A percentile compares a stretch with the other conserved stretches of the same genome.
phyloP scores from a whole-genome alignment of 2,888 invertebrate species.

The Oscheius sp. region DNA sequence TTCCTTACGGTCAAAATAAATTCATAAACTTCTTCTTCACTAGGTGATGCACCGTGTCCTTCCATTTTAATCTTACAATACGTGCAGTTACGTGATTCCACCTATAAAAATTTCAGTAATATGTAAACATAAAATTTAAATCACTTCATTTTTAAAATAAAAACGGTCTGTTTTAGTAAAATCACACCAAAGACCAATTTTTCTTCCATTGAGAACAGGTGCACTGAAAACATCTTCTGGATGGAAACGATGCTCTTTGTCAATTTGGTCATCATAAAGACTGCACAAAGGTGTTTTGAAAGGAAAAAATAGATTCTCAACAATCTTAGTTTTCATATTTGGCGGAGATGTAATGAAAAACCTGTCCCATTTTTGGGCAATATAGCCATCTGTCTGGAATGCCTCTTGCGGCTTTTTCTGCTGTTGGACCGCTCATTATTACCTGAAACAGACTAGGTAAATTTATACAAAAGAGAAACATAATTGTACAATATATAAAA shows the following conservation, averaged over 20 bases:
- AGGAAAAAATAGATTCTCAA: slow-evolving; percentile 86
- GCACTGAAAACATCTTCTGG: slow-evolving; percentile 85
- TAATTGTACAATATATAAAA: no score
- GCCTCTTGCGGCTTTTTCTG: slow-evolving; percentile 58
- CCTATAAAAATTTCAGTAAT: slow-evolving; percentile 36
- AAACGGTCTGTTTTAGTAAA: slow-evolving; percentile 93
- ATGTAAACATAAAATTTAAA: neutral
- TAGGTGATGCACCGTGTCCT: slow-evolving; percentile 89
- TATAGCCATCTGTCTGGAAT: slow-evolving; percentile 76
- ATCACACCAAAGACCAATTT: slow-evolving; percentile 94
- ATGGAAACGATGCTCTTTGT: slow-evolving; percentile 83
- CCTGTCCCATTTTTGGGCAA: slow-evolving; percentile 76
- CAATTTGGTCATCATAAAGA: slow-evolving; percentile 86
- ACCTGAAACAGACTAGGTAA: neutral
- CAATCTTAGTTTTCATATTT: slow-evolving; percentile 36
- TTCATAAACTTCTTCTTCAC: slow-evolving; percentile 84
- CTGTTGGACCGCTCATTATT: slow-evolving; percentile 44
- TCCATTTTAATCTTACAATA: slow-evolving; percentile 81
- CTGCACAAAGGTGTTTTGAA: slow-evolving; percentile 92
- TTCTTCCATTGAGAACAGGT: slow-evolving; percentile 75
- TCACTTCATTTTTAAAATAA: slow-evolving; percentile 84
- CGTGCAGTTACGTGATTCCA: slow-evolving; percentile 73
- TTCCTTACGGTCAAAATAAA: slow-evolving; percentile 91
- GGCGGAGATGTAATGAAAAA: slow-evolving; percentile 59
- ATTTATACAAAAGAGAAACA: no score